A percentile compares a stretch with the other conserved stretches of the same genome.
phyloP scores from a whole-genome alignment of 2,888 invertebrate species.

The Phyto melanocephala region DNA sequence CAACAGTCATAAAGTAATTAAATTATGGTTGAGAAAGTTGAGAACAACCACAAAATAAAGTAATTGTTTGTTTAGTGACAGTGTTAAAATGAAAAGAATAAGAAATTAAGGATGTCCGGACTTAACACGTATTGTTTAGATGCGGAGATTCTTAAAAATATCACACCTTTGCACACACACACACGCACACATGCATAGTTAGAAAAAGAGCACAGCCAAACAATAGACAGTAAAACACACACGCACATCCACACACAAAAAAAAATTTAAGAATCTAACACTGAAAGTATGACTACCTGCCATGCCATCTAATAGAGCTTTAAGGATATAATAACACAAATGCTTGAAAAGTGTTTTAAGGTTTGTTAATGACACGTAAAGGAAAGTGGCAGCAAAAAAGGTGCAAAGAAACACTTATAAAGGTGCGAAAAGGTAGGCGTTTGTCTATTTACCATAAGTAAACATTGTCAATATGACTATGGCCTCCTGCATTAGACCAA shows the following conservation, averaged over 20 bases:
- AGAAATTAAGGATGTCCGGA: conserved; percentile 62
- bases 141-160: conserved; percentile 14
- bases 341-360: conserved; percentile 27
- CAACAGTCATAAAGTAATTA: conserved; percentile 55
- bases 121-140: conserved; percentile 55
- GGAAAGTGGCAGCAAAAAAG: conserved; percentile 32
- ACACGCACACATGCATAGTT: not conserved
- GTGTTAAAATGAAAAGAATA: conserved; percentile 27
- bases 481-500: not conserved
- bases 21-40: conserved; percentile 54
- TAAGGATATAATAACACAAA: conserved; percentile 30
- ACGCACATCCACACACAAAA: not conserved
- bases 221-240: not conserved
- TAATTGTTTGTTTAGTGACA: conserved; percentile 47
- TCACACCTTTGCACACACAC: conserved; percentile 40
- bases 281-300: conserved; percentile 19
- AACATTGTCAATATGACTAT: conserved; percentile 47
- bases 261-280: conserved; percentile 2
- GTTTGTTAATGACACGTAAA: conserved; percentile 60
- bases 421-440: conserved; percentile 67
- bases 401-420: conserved; percentile 47
- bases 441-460: conserved; percentile 59
- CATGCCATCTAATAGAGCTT: not conserved
- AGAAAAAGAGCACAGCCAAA: conserved; percentile 4
- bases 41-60: conserved; percentile 34